Conservation (phyloP, 2,113 vertebrate species). For the Mus spicilegus region DNA sequence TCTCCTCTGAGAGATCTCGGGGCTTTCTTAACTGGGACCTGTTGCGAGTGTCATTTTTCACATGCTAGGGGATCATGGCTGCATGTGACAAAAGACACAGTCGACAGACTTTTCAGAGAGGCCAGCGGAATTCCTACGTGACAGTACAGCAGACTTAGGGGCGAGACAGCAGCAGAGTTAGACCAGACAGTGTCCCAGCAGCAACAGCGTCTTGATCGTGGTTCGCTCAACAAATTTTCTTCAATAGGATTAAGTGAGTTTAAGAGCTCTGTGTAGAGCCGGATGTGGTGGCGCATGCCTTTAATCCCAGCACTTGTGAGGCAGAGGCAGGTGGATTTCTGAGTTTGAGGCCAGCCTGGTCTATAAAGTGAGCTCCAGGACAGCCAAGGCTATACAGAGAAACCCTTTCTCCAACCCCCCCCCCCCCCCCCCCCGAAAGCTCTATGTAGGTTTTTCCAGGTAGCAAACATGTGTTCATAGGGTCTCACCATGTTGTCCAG, state of each 20-base stretch:
- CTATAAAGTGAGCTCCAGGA: too few species aligned
- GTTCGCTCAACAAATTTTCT: background rate
- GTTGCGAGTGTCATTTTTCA: background rate
- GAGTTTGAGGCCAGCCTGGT: too few species aligned
- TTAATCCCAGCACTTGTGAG: too few species aligned
- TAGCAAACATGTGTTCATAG: background rate
- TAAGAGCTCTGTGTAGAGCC: background rate
- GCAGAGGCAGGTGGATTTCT: too few species aligned
- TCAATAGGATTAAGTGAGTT: constrained; percentile 10
- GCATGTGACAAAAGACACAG: background rate
- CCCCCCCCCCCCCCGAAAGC: too few species aligned
- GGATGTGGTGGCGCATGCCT: too few species aligned
- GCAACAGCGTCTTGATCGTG: background rate
- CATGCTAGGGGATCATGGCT: background rate
- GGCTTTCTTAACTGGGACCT: background rate
- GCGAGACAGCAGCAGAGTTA: background rate
- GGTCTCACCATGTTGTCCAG: background rate
- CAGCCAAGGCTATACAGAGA: too few species aligned
- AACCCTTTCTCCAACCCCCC: too few species aligned
- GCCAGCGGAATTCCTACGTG: background rate
- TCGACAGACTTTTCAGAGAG: background rate
- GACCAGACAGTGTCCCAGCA: background rate
- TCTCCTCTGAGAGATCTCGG: background rate
- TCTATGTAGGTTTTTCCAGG: background rate
- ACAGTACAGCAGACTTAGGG: background rate